Conservation (phyloP, 2,113 vertebrate genomes). For the Onychorhynchus coronatus region DNA sequence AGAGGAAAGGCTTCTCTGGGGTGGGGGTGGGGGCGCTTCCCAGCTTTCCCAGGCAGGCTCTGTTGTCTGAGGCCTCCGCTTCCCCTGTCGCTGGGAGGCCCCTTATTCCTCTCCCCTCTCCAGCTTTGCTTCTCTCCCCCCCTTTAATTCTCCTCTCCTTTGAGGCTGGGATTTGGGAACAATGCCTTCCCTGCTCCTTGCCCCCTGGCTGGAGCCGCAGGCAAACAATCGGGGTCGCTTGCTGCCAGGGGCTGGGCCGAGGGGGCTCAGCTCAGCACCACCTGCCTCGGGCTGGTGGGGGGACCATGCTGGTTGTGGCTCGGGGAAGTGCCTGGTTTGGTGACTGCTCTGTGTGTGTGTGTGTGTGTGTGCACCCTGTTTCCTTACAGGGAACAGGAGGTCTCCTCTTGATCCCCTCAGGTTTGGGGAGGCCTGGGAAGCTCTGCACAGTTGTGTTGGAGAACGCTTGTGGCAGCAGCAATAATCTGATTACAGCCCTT, state of each 20-base stretch:
- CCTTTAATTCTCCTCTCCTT: slow-evolving; percentile 46
- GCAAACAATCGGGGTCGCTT: slow-evolving; percentile 20
- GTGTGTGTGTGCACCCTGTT: not conserved
- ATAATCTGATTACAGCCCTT: slow-evolving; percentile 8
- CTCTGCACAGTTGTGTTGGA: not conserved
- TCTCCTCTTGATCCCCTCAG: not conserved
- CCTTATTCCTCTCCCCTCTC: slow-evolving; percentile 57
- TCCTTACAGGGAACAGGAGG: not conserved
- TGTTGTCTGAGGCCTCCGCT: slow-evolving; percentile 62
- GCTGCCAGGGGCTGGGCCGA: not conserved
- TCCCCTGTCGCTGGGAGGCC: slow-evolving; percentile 62
- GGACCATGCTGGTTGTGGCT: not conserved
- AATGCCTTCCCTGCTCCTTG: slow-evolving; percentile 49
- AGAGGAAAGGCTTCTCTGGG: slow-evolving; percentile 68
- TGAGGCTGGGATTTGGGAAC: slow-evolving; percentile 46
- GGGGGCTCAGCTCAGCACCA: not conserved
- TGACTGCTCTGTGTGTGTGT: not conserved
- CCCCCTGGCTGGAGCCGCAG: not conserved
- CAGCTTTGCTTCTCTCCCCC: slow-evolving; percentile 41
- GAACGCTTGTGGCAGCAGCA: not conserved
- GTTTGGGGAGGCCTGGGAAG: not conserved
- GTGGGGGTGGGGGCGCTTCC: slow-evolving; percentile 61
- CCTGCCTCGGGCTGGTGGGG: not conserved
- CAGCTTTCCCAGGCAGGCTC: slow-evolving; percentile 64
- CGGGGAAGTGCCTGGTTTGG: not conserved